Conservation (phyloP, 2,113 vertebrate genomes). For the Platichthys flesus region DNA sequence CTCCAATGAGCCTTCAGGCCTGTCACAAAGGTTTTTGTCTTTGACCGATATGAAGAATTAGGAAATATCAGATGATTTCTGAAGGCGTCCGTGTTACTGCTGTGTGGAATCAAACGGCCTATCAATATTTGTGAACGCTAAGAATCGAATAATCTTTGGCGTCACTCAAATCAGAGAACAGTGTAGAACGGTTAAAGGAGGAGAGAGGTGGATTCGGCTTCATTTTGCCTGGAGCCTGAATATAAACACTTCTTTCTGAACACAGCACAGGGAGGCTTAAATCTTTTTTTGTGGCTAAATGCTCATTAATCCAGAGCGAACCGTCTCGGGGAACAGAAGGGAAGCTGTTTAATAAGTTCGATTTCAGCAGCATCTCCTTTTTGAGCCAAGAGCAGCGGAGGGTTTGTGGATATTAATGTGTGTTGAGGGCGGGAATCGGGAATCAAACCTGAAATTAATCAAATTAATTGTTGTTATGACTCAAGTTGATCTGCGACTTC, state of each 20-base stretch:
- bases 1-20: not conserved
- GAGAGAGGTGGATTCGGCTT: not conserved
- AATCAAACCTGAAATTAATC: not conserved
- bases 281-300: not conserved
- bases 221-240: not conserved
- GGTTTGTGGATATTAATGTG: not conserved
- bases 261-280: not conserved
- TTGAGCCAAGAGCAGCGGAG: constrained; percentile 3
- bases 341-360: constrained; percentile 6
- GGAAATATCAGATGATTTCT: not conserved
- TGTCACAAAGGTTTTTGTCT: not conserved
- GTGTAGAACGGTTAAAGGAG: not conserved
- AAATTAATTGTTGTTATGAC: not conserved
- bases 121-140: constrained; percentile 8
- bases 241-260: not conserved
- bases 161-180: constrained; percentile 1
- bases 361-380: not conserved
- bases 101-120: not conserved
- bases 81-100: no score
- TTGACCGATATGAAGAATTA: not conserved
- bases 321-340: not conserved
- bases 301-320: constrained; percentile 16
- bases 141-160: constrained; percentile 5
- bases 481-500: not conserved
- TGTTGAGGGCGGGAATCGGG: not conserved